phyloP scores from a whole-genome alignment of 2,113 vertebrate species.

The Pelobates fuscus region DNA sequence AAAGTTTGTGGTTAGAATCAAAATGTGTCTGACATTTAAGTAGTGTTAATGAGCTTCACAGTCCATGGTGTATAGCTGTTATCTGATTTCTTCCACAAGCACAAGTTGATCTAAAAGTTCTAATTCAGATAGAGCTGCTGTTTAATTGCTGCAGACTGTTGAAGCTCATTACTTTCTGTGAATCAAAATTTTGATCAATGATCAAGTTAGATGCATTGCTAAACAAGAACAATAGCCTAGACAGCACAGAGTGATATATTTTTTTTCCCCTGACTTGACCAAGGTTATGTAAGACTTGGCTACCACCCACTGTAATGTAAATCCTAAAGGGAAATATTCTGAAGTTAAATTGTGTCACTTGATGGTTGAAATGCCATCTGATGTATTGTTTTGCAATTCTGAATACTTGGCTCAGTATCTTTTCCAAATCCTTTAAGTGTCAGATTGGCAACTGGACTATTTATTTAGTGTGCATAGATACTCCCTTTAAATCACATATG shows the following conservation, averaged over 20 bases:
- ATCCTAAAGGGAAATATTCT: not conserved
- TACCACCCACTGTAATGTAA: not conserved
- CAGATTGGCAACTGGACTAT: too few relatives aligned
- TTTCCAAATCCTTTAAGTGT: too few relatives aligned
- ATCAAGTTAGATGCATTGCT: conserved; percentile 1
- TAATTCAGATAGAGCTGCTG: not conserved
- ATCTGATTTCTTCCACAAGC: not conserved
- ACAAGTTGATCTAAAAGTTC: not conserved
- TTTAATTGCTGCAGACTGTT: not conserved
- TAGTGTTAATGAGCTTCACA: not conserved
- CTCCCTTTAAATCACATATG: too few relatives aligned
- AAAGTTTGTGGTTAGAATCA: not conserved
- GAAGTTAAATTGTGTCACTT: not conserved
- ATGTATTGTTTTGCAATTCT: too few relatives aligned
- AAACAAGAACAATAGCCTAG: not conserved
- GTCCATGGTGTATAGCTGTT: not conserved
- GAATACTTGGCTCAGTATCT: too few relatives aligned
- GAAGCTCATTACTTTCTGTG: conserved; percentile 18
- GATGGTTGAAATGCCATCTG: not conserved
- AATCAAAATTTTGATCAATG: conserved; percentile 9
- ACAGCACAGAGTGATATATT: not conserved
- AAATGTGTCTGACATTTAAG: not conserved
- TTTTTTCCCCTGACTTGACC: too few relatives aligned
- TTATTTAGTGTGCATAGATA: too few relatives aligned
- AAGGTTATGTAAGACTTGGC: not conserved